Percentiles rank a stretch among this genome's conserved stretches.
phyloP scores from a whole-genome alignment of 2,113 vertebrate species.

The Antechinus stuartii region DNA sequence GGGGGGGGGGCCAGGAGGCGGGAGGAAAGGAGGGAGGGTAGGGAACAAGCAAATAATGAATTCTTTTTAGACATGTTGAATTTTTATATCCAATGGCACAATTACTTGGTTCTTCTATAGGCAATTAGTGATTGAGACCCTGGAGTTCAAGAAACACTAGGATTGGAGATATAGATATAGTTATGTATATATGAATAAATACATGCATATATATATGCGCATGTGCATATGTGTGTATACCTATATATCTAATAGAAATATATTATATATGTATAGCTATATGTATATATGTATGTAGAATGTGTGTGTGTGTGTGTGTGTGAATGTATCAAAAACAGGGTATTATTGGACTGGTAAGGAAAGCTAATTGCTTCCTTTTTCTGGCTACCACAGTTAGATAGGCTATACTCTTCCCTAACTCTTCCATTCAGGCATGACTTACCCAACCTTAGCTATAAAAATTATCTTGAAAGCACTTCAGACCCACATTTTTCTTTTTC shows the following conservation, averaged over 20 bases:
- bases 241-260: too few species aligned
- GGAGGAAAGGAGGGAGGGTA: too few species aligned
- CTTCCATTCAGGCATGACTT: neutral
- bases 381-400: neutral
- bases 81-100: neutral
- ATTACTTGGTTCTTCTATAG: neutral
- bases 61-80: neutral
- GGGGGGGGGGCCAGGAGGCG: too few species aligned
- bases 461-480: neutral
- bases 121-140: neutral
- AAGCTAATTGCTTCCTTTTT: neutral
- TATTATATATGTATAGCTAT: too few species aligned
- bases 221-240: neutral
- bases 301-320: neutral
- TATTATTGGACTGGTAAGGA: neutral
- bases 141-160: neutral
- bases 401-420: neutral
- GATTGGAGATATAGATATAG: neutral
- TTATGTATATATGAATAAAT: neutral
- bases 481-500: neutral
- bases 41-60: neutral
- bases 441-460: neutral
- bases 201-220: neutral
- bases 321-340: neutral
- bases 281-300: too few species aligned